Evolutionary conservation across 37 sponge, comb jelly and placozoan species (phyloP), one percentile per base, ranked within the genome.

Genomic region (Cladorhizidae sp.): DNA sequence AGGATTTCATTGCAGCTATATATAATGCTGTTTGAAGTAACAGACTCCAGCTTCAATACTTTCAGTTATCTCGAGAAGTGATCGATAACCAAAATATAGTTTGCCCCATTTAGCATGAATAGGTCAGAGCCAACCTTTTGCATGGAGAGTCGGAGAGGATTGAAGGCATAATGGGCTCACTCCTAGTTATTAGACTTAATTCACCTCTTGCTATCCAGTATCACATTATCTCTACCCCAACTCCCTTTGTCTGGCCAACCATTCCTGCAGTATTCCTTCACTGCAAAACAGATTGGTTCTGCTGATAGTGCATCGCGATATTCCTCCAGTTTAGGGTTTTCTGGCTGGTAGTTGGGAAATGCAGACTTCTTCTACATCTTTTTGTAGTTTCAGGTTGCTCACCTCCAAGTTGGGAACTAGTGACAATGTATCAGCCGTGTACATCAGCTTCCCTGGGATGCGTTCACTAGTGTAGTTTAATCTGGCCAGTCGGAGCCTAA

Each of bases 41-140:
- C 15, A 15, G 54, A 52, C 15, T 11, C 15, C 54, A 52, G 54
- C 54, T 52, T 52, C 54, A 52, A 15, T 52, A 52, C 87, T 74
- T 86, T 76, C 41, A 45, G 42, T n/a, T 73, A 74, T 62, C 86
- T 40, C 0, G 74, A 73, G 37, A 79, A 86, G 40, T 86, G 74
- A 31, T 86, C 80, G 18, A 79, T 68, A 2, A 79, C 69, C n/a
- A 52, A 11, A 52, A 52, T 52, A 15, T 52, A 52, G 54, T 52
- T 52, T 18, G 15, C 54, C 15, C 54, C 54, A 18, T 52, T 52
- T 11, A 52, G 54, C 15, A 15, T 52, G 54, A 52, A 52, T 52
- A 52, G 15, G 54, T 52, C 54, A 18, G 54, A 52, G 15, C 54
- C 54, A 15, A 52, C 54, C 15, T 52, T 52, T 52, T 52, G 54